Percentiles rank a stretch among this genome's conserved stretches.
Conservation (phyloP, 53 echinoderm and acorn worm genomes). For the Arbacia lixula region DNA sequence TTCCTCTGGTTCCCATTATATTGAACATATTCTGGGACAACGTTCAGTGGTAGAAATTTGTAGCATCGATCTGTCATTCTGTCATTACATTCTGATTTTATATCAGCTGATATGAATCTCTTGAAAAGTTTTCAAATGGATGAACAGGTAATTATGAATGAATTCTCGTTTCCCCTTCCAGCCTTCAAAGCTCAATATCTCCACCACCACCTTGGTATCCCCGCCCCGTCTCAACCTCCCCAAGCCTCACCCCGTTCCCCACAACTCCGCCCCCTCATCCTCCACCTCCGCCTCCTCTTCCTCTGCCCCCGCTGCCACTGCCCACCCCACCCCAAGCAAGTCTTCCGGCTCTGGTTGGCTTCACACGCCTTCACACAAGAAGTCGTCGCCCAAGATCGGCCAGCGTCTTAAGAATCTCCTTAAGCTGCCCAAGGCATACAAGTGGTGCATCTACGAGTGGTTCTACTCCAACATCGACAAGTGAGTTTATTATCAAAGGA, state of each 20-base stretch:
- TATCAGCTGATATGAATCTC: too few relatives aligned
- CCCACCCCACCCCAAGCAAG: constrained; percentile 24
- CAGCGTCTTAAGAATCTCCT: constrained; percentile 89
- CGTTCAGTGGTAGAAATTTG: too few relatives aligned
- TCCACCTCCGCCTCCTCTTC: constrained; percentile 17
- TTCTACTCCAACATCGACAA: constrained; percentile 98
- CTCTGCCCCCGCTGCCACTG: background rate
- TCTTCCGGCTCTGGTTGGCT: constrained; percentile 24
- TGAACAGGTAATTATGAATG: too few relatives aligned
- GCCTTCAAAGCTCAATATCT: constrained; percentile 34
- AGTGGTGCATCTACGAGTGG: constrained; percentile 98
- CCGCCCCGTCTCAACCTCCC: constrained; percentile 23
- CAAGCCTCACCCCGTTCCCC: background rate
- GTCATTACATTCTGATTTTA: too few relatives aligned
- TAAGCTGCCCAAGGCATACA: constrained; percentile 94
- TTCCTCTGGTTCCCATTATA: too few relatives aligned
- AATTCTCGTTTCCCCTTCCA: background rate
- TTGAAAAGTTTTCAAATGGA: too few relatives aligned
- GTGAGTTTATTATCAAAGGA: too few relatives aligned
- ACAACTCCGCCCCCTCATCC: background rate
- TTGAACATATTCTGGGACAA: too few relatives aligned
- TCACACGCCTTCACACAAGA: constrained; percentile 74
- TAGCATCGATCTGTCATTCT: too few relatives aligned
- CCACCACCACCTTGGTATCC: constrained; percentile 29
- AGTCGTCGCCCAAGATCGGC: constrained; percentile 84